phyloP scores from a whole-genome alignment of 2,797 vertebrate species.

The Lepilemur ruficaudatus region DNA sequence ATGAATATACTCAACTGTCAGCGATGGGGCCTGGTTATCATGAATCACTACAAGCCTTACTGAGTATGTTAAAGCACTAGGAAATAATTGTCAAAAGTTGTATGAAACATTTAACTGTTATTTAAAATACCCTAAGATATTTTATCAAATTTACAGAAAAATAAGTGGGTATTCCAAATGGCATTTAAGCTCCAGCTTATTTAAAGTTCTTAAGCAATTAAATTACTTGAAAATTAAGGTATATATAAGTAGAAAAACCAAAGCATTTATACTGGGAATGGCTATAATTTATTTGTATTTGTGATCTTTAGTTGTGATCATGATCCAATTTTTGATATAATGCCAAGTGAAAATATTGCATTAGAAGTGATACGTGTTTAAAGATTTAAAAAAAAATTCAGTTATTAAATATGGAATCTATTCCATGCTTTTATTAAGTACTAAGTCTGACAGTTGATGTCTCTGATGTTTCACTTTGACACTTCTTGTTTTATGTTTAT shows the following conservation, averaged over 20 bases:
- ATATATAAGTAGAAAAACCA: neutral
- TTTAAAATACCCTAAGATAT: neutral
- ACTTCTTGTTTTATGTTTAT: no score
- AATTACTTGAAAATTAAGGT: neutral
- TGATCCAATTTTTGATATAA: neutral
- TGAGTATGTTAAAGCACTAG: conserved; percentile 52
- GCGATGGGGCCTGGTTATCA: conserved; percentile 65
- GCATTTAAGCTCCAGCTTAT: neutral
- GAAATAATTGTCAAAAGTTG: conserved; percentile 66
- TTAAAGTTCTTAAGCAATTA: neutral
- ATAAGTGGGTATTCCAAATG: neutral
- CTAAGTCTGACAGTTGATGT: no score
- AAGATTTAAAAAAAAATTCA: neutral
- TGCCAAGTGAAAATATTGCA: neutral
- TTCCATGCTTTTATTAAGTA: no score
- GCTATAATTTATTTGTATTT: neutral
- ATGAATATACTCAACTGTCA: conserved; percentile 74
- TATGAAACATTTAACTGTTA: neutral
- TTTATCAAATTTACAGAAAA: neutral
- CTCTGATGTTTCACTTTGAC: no score
- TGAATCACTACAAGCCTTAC: conserved; percentile 56
- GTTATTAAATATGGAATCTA: no score
- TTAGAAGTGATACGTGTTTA: neutral
- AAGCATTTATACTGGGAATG: neutral
- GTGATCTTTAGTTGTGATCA: neutral